A percentile compares a stretch with the other conserved stretches of the same genome.
phyloP scores from a whole-genome alignment of 1,140 invertebrate species.

The Liolophura sinensis region DNA sequence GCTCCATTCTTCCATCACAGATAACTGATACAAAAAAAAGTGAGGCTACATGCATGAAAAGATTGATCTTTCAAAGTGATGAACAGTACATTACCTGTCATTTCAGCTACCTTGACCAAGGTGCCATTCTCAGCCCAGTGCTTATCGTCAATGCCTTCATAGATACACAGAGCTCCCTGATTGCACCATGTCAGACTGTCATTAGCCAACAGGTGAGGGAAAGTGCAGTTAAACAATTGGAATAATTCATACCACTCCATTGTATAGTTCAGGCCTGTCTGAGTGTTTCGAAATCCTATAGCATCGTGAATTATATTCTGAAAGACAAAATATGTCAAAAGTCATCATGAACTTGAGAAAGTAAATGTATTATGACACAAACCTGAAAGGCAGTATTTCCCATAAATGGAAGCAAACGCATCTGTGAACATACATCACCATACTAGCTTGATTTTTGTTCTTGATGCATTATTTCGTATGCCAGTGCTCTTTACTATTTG shows the following conservation, averaged over 20 bases:
- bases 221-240: conserved; percentile 56
- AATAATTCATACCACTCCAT: conserved; percentile 57
- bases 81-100: conserved; percentile 30
- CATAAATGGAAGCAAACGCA: too few relatives aligned
- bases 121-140: conserved; percentile 51
- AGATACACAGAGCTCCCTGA: conserved; percentile 53
- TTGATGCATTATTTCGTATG: too few relatives aligned
- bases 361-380: too few relatives aligned
- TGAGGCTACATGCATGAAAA: neutral
- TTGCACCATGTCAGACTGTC: conserved; percentile 50
- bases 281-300: conserved; percentile 45
- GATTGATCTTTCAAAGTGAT: neutral
- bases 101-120: conserved; percentile 44
- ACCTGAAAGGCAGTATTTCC: too few relatives aligned
- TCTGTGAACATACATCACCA: too few relatives aligned
- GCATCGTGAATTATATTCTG: conserved; percentile 58
- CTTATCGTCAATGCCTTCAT: conserved; percentile 48
- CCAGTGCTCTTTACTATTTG: too few relatives aligned
- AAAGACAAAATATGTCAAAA: conserved; percentile 4
- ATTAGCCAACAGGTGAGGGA: conserved; percentile 43
- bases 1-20: neutral
- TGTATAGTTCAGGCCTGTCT: conserved; percentile 50
- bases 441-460: too few relatives aligned
- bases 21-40: neutral
- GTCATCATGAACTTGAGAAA: neutral